Evolutionary conservation across 2,888 invertebrate species (phyloP).

Genomic region (Tetramorium bicarinatum): DNA sequence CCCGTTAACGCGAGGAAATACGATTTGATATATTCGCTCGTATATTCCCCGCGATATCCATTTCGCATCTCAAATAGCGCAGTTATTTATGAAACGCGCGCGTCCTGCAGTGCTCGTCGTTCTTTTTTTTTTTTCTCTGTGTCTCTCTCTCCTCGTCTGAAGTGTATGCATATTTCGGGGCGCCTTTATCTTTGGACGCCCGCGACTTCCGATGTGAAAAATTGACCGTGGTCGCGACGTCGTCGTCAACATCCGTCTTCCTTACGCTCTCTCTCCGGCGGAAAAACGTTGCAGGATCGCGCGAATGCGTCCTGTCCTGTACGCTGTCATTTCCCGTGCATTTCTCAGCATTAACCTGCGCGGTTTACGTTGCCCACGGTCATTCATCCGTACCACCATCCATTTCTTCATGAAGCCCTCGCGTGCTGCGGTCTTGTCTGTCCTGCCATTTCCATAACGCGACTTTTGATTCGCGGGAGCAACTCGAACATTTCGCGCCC

Average conservation of each 20-base stretch:
- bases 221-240: slow-evolving; percentile 42
- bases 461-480: neutral
- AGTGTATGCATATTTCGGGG: slow-evolving; percentile 36
- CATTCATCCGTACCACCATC: slow-evolving; percentile 34
- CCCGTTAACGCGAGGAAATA: slow-evolving; percentile 52
- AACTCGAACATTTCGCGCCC: neutral
- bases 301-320: slow-evolving; percentile 39
- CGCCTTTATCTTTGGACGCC: slow-evolving; percentile 44
- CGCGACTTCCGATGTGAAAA: slow-evolving; percentile 52
- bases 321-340: slow-evolving; percentile 43
- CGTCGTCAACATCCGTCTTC: slow-evolving; percentile 51
- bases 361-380: slow-evolving; percentile 37
- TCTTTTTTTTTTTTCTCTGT: neutral
- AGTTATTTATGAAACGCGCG: slow-evolving; percentile 48
- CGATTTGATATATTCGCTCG: slow-evolving; percentile 47
- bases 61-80: slow-evolving; percentile 41
- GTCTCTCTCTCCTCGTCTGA: neutral
- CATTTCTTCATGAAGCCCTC: slow-evolving; percentile 23
- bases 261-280: slow-evolving; percentile 21
- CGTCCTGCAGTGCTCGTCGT: neutral
- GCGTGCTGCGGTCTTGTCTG: neutral
- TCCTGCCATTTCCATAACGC: slow-evolving; percentile 26
- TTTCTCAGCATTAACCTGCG: slow-evolving; percentile 50
- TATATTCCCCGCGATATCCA: slow-evolving; percentile 50
- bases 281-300: slow-evolving; percentile 30